Evolutionary conservation across 2,113 vertebrate species (phyloP), one percentile per base, ranked within the genome.

Genomic region (Brienomyrus brachyistius): DNA sequence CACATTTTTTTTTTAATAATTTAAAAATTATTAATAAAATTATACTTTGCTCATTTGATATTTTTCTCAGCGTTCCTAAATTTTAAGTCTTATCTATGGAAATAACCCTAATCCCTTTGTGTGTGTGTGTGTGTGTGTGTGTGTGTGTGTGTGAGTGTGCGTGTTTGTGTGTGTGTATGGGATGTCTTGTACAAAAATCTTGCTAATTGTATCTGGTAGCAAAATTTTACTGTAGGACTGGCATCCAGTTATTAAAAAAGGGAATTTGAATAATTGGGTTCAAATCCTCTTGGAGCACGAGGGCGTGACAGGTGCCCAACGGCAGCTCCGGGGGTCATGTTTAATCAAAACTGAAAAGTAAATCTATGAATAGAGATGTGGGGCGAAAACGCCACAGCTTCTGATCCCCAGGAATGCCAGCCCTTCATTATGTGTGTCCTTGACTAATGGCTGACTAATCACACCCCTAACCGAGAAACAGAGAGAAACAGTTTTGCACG

Each of bases 281-380:
- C 43, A 88, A 77, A 88, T 86, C 52, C 80, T 82, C 48, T 70
- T 35, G 52, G 31, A 80, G 85, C 70, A 89, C 80, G 40, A 47
- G 82, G 52, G 54, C 86, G 50, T 40, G 66, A 56, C 89, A 48
- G 87, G 66, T 66, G 50, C 54, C 77, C 90, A 43, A 86, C 27
- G 80, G 90, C 89, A 35, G 45, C 66, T 80, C 91, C 51, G 31
- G 27, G 80, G 91, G 92, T 89, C 86, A 74, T 77, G n/a, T 90
- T 91, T 93, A 90, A 93, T 92, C 91, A 91, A 90, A 91, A 89
- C 88, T 54, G 40, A 90, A 88, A 91, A 89, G 70, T 89, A 90
- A 89, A 23, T 21, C 85, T 31, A 85, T 87, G 88, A 59, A 66
- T 48, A 27, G 17, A 43, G 66, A 82, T 77, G 89, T 89, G 52